Conservation (phyloP, 2,888 invertebrate species). For the Argyresthia goedartella region DNA sequence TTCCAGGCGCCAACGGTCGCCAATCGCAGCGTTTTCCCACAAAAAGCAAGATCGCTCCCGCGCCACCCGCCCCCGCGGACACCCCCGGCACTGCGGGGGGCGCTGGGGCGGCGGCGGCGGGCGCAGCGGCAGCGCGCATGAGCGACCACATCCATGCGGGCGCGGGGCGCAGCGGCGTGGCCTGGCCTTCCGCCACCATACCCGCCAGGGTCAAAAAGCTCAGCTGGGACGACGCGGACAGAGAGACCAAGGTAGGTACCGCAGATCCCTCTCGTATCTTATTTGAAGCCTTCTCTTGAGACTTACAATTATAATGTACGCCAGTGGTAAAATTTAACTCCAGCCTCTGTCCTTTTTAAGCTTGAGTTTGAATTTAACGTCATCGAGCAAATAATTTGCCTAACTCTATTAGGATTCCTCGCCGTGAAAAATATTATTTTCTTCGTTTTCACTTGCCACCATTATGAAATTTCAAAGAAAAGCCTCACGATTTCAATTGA, state of each 20-base stretch:
- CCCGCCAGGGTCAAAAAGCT: conserved; percentile 82
- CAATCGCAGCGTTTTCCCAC: conserved; percentile 29
- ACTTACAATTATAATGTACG: no score
- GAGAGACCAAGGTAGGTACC: not conserved
- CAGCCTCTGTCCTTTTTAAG: no score
- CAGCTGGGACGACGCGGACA: conserved; percentile 78
- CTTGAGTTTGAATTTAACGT: no score
- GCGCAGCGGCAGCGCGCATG: conserved; percentile 41
- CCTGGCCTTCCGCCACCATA: conserved; percentile 78
- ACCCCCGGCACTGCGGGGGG: conserved; percentile 11
- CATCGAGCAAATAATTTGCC: no score
- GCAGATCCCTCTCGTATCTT: no score
- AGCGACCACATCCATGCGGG: conserved; percentile 43
- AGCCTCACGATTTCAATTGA: no score
- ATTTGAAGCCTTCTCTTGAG: no score
- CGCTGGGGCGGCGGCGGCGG: conserved; percentile 24
- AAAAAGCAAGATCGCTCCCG: conserved; percentile 43
- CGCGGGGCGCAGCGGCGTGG: conserved; percentile 52
- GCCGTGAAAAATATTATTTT: no score
- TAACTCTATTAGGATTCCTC: no score
- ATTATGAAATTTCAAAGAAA: no score
- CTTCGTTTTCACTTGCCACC: no score
- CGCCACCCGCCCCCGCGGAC: conserved; percentile 38
- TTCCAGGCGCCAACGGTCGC: conserved; percentile 15
- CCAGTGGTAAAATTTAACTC: no score